These are phyloP conservation scores for Melanaphis sacchari DNA, from an alignment of 1,140 invertebrate genomes.

Conservation along the genomic window DNA sequence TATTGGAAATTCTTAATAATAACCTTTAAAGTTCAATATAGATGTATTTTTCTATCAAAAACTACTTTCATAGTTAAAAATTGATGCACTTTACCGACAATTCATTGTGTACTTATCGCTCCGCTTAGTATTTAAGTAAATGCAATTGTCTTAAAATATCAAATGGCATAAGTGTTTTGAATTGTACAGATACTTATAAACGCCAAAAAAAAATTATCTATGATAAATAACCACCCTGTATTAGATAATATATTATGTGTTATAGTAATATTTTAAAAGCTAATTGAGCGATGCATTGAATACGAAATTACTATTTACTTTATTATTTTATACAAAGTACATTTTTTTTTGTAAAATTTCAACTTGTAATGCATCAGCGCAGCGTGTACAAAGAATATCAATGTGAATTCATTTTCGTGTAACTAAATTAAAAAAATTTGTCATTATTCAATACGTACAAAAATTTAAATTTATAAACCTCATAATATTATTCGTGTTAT, in stretches of 20 bases:
- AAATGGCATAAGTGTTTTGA: background rate
- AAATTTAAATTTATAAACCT: slow-evolving; percentile 13
- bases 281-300: background rate
- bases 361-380: background rate
- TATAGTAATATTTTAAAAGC: background rate
- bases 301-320: background rate
- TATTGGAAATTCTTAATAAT: too few relatives aligned
- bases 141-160: too few relatives aligned
- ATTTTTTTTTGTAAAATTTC: background rate
- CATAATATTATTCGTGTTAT: background rate
- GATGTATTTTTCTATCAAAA: too few relatives aligned
- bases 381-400: background rate
- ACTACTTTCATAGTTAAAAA: too few relatives aligned
- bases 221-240: background rate
- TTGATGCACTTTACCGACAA: too few relatives aligned
- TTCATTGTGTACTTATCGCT: too few relatives aligned
- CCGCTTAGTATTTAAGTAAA: too few relatives aligned
- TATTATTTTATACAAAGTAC: background rate
- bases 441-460: background rate
- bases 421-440: slow-evolving; percentile 7
- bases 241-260: background rate
- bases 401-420: background rate
- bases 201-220: background rate
- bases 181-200: background rate
- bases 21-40: too few relatives aligned